Evolutionary conservation across 53 echinoderm and acorn worm species (phyloP).

Genomic region (Arbacia lixula): DNA sequence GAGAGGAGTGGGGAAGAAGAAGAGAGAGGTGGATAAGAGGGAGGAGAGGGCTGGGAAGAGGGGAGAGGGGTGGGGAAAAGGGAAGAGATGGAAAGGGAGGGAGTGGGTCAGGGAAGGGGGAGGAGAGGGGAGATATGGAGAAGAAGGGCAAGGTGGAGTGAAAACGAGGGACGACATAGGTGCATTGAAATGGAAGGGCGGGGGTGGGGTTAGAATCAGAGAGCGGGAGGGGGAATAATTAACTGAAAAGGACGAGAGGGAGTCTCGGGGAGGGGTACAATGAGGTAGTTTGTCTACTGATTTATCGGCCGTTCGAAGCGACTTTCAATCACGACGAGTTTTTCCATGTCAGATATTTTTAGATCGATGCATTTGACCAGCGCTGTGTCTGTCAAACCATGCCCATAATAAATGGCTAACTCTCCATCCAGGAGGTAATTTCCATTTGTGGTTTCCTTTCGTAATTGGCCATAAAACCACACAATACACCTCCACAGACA

Average conservation of each 20-base stretch:
- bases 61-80: not conserved
- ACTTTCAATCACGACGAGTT: no score
- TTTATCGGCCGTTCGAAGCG: no score
- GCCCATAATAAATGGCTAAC: no score
- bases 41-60: not conserved
- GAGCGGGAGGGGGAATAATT: not conserved
- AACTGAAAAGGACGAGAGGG: not conserved
- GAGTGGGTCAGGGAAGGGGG: not conserved
- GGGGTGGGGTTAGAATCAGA: not conserved
- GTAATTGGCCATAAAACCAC: no score
- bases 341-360: no score
- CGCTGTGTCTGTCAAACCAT: no score
- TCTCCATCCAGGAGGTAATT: no score
- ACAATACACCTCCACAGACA: no score
- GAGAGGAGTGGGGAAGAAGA: not conserved
- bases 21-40: not conserved
- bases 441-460: no score
- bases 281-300: no score
- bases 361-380: no score
- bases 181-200: not conserved
- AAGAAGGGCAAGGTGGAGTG: not conserved
- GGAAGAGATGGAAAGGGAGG: not conserved
- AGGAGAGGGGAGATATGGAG: not conserved
- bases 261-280: no score
- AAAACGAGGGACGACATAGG: not conserved